Evolutionary conservation across 1,140 invertebrate species (phyloP).

Genomic region (Apis cerana): DNA sequence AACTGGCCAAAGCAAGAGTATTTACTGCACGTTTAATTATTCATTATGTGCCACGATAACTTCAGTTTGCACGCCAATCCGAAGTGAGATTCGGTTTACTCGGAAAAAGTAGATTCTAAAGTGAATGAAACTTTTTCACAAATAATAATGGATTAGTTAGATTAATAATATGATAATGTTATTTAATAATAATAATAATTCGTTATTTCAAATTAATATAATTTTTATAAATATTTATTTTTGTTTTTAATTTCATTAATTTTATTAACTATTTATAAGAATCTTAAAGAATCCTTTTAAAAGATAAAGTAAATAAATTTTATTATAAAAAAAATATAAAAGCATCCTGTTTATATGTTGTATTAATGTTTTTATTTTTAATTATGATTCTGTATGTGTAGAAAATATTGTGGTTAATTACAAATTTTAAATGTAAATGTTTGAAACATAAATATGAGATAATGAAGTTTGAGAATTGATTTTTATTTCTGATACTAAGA

Average conservation of each 20-base stretch:
- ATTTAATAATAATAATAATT: neutral
- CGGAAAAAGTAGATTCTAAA: neutral
- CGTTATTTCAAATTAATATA: neutral
- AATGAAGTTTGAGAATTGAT: neutral
- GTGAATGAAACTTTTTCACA: neutral
- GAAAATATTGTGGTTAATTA: neutral
- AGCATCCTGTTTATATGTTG: no score
- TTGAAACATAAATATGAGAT: neutral
- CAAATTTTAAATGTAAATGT: neutral
- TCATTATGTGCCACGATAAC: slow-evolving; percentile 22
- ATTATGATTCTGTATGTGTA: neutral
- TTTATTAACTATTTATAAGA: neutral
- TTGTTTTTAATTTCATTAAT: neutral
- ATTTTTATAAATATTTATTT: neutral
- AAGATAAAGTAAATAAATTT: neutral
- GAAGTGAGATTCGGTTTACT: slow-evolving; percentile 2
- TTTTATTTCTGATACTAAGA: neutral
- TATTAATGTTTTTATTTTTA: neutral
- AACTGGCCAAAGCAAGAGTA: slow-evolving; percentile 26
- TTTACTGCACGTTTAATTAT: slow-evolving; percentile 43
- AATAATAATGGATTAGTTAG: neutral
- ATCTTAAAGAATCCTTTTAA: neutral
- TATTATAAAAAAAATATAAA: neutral
- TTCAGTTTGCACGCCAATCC: slow-evolving; percentile 22
- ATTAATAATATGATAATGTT: neutral